Evolutionary conservation across 2,797 vertebrate genomes (phyloP).

Genomic region (Acanthopagrus latus): DNA sequence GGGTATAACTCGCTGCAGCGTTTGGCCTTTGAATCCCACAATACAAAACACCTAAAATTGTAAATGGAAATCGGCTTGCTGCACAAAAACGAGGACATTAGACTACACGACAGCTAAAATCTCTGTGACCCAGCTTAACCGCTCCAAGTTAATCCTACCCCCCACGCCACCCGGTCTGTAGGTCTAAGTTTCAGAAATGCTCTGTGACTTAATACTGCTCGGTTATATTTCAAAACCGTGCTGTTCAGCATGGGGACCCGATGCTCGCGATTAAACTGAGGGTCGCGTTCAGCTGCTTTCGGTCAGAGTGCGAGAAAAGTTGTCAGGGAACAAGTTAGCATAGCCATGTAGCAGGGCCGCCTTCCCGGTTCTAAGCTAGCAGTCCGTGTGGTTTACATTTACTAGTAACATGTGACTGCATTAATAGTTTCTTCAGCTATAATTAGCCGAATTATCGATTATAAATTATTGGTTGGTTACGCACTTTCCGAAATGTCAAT

Average conservation of each 20-base stretch:
- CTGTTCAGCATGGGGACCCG: background rate
- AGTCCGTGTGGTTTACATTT: background rate
- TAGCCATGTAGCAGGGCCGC: constrained; percentile 17
- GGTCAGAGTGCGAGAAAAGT: constrained; percentile 22
- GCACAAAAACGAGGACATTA: constrained; percentile 64
- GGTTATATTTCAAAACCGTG: background rate
- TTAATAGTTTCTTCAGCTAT: background rate
- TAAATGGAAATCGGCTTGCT: constrained; percentile 42
- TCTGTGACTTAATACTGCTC: background rate
- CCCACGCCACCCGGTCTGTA: constrained; percentile 61
- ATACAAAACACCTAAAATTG: constrained; percentile 17
- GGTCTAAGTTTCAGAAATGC: constrained; percentile 23
- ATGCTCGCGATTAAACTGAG: background rate
- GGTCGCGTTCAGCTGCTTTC: background rate
- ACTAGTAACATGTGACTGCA: background rate
- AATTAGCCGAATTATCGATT: background rate
- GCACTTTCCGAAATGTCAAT: fast-evolving
- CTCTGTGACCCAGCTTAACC: constrained; percentile 79
- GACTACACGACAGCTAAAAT: constrained; percentile 71
- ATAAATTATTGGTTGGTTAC: fast-evolving
- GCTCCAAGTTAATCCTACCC: constrained; percentile 77
- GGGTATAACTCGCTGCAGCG: background rate
- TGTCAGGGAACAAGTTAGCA: constrained; percentile 33
- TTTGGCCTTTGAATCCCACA: background rate
- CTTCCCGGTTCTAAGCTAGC: background rate